Conservation (phyloP, 1,140 invertebrate species). For the Drosophila kohkoa region DNA sequence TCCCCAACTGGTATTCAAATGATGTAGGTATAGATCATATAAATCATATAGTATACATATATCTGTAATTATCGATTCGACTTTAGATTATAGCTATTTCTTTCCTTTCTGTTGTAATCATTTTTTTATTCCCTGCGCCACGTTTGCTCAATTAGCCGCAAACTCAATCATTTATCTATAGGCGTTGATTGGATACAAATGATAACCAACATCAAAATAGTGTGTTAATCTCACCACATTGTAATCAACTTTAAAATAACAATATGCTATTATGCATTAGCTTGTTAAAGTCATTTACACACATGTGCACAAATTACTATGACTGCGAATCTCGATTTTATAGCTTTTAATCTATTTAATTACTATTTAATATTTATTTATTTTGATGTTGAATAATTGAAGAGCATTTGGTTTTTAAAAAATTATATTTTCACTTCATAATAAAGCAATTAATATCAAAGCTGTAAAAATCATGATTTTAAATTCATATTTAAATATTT, state of each 20-base stretch:
- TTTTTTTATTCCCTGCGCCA: neutral
- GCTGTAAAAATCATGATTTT: no score
- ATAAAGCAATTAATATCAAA: no score
- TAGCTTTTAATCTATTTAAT: neutral
- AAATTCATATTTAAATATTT: no score
- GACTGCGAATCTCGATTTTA: neutral
- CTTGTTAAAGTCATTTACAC: neutral
- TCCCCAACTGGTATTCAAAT: neutral
- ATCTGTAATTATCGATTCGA: neutral
- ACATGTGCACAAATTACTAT: neutral
- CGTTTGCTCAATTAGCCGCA: conserved; percentile 3
- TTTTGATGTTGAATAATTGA: no score
- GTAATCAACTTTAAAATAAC: no score
- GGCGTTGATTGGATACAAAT: neutral
- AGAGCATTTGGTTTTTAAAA: no score
- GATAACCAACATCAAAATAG: neutral
- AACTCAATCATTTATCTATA: neutral
- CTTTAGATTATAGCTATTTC: conserved; percentile 2
- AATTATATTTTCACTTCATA: no score
- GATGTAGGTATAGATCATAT: neutral
- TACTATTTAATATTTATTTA: no score
- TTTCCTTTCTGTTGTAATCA: neutral
- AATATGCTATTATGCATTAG: neutral
- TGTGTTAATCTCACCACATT: no score
- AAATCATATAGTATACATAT: neutral